A percentile compares a stretch with the other conserved stretches of the same genome.
Conservation (phyloP, 1,140 invertebrate species). For the Drosophila biarmipes region DNA sequence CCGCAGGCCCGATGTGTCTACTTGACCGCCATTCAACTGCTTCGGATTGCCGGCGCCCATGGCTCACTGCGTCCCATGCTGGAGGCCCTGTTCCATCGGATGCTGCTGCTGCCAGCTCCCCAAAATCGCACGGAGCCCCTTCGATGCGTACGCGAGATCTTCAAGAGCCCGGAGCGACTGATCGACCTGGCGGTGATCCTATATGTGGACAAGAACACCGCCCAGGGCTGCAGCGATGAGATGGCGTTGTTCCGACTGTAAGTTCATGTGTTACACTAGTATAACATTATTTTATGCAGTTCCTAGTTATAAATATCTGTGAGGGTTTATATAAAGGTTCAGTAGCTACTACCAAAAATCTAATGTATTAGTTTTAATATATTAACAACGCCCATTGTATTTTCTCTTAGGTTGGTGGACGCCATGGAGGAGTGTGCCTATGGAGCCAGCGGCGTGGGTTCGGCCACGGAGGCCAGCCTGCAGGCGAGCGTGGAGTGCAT, state of each 20-base stretch:
- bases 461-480: constrained; percentile 89
- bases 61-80: constrained; percentile 93
- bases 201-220: constrained; percentile 90
- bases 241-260: constrained; percentile 96
- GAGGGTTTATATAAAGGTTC: too few species aligned
- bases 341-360: too few species aligned
- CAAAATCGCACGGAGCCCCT: constrained; percentile 93
- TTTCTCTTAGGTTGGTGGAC: constrained; percentile 91
- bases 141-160: constrained; percentile 91
- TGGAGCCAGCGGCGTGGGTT: constrained; percentile 86
- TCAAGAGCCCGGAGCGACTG: constrained; percentile 89
- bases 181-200: constrained; percentile 90
- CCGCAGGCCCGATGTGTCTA: constrained; percentile 84
- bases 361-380: neutral
- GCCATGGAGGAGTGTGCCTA: constrained; percentile 93
- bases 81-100: constrained; percentile 96
- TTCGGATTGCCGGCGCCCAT: constrained; percentile 93
- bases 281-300: neutral
- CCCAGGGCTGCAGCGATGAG: constrained; percentile 92
- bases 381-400: neutral
- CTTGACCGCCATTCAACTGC: constrained; percentile 90
- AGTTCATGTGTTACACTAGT: constrained; percentile 80
- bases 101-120: constrained; percentile 94
- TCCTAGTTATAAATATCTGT: too few species aligned
- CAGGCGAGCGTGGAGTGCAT: constrained; percentile 93